Percentiles rank a stretch among this genome's conserved stretches.
phyloP scores from a whole-genome alignment of 2,888 invertebrate species.

The Diarsia mendica region DNA sequence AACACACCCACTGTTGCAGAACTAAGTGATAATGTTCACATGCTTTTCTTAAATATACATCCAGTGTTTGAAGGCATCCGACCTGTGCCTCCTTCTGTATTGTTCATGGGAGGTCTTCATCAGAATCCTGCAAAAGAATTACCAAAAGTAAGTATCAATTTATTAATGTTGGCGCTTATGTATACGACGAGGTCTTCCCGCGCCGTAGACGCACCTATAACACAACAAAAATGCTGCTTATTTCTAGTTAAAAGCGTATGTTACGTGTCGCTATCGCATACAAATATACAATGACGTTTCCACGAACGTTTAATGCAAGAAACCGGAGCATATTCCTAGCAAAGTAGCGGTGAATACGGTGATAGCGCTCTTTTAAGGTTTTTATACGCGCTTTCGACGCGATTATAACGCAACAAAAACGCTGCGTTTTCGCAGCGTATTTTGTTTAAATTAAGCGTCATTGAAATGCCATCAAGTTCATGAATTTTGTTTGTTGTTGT shows the following conservation, averaged over 20 bases:
- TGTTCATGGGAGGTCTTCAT: conserved; percentile 71
- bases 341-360: no score
- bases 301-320: no score
- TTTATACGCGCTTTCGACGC: background rate
- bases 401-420: background rate
- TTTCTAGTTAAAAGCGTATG: no score
- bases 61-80: conserved; percentile 70
- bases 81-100: conserved; percentile 70
- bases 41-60: conserved; percentile 70
- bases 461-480: background rate
- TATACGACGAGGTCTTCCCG: background rate
- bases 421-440: background rate
- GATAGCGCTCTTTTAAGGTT: background rate
- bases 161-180: background rate
- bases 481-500: background rate
- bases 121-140: conserved; percentile 62
- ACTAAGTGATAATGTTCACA: conserved; percentile 68
- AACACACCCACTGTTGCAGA: conserved; percentile 61
- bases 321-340: background rate
- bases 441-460: background rate
- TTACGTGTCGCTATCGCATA: background rate
- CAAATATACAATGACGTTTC: background rate
- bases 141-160: conserved; percentile 61
- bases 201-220: background rate
- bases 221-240: background rate